Base-by-base conservation (phyloP, 2,888 invertebrate species). In the Keiferia lycopersicella region DNA sequence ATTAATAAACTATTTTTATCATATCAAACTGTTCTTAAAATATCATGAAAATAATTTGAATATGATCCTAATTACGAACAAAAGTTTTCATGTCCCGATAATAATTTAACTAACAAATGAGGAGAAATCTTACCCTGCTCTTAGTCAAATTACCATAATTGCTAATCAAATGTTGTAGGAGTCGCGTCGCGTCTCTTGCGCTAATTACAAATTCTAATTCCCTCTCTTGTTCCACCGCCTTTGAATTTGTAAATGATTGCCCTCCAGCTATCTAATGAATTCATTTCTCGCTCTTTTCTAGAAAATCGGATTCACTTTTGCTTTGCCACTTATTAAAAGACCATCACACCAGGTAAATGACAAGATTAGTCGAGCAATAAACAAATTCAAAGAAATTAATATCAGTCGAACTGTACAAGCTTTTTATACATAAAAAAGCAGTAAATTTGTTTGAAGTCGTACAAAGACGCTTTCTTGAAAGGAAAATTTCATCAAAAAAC, bases 141-240 rank as follows among this genome's bases (percentile, higher is more conserved):
- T 86, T 84, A 91, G 88, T 86, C 86, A 84, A 88, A 91, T 91
- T 91, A 88, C 81, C 91, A 91, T 91, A 91, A 91, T 91, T 89
- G 89, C 86, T 91, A 91, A 91, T 91, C 91, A 91, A 91, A 91
- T 86, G 89, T 86, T 86, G 88, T 87, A 84, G 85, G 86, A 86
- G 86, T 83, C 81, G 79, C 81, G 80, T 80, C 79, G 81, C 78
- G 81, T 82, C 84, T 81, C 51, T 80, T 83, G 80, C 79, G 79
- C 88, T 91, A 91, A 91, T 91, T 91, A 91, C 85, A 88, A 90
- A 91, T 91, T 89, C 89, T 90, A 90, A 91, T 91, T 88, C 81
- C 81, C 87, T 86, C 87, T 86, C 91, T 90, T 91, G 90, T 91
- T 87, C 83, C 86, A 83, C 84, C 83, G 85, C 87, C 86, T 89